Percentiles rank a stretch among this genome's conserved stretches.
Evolutionary conservation across 1,140 invertebrate genomes (phyloP).

Genomic region (Ptiloglossa arizonensis): DNA sequence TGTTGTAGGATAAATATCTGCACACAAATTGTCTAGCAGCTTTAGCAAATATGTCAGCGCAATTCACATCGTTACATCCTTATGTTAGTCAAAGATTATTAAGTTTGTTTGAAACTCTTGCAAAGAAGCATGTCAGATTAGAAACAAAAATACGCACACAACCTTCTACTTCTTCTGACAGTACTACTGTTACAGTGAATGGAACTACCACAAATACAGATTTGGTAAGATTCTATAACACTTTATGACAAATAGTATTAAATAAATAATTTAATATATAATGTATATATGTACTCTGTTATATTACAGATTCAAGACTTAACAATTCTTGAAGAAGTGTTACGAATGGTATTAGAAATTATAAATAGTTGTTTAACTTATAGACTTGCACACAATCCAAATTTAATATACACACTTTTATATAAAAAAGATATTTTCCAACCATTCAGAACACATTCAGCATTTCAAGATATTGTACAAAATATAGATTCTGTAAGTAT

Average conservation of each 20-base stretch:
- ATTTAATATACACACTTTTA: conserved; percentile 97
- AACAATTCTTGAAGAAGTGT: conserved; percentile 97
- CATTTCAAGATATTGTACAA: conserved; percentile 97
- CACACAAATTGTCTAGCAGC: conserved; percentile 98
- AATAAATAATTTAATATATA: conserved; percentile 8
- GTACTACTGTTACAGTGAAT: conserved; percentile 68
- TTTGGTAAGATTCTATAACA: conserved; percentile 68
- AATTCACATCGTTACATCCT: conserved; percentile 96
- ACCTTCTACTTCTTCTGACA: conserved; percentile 50
- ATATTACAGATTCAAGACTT: conserved; percentile 90
- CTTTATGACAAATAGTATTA: conserved; percentile 2
- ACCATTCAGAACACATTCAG: conserved; percentile 91
- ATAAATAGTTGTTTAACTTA: conserved; percentile 95
- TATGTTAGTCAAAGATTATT: conserved; percentile 97
- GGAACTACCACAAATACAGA: conserved; percentile 73
- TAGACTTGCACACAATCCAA: conserved; percentile 94
- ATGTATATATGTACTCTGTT: conserved; percentile 7
- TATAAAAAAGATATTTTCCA: conserved; percentile 97
- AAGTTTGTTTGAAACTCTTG: conserved; percentile 93
- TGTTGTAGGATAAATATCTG: conserved; percentile 92
- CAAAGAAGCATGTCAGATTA: conserved; percentile 88
- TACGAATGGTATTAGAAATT: conserved; percentile 97
- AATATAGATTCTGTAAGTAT: conserved; percentile 95
- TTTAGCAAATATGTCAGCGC: conserved; percentile 98
- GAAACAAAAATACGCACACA: conserved; percentile 80